A percentile compares a stretch with the other conserved stretches of the same genome.
Evolutionary conservation across 2,113 vertebrate genomes (phyloP).

Genomic region (Accipiter virgatus): DNA sequence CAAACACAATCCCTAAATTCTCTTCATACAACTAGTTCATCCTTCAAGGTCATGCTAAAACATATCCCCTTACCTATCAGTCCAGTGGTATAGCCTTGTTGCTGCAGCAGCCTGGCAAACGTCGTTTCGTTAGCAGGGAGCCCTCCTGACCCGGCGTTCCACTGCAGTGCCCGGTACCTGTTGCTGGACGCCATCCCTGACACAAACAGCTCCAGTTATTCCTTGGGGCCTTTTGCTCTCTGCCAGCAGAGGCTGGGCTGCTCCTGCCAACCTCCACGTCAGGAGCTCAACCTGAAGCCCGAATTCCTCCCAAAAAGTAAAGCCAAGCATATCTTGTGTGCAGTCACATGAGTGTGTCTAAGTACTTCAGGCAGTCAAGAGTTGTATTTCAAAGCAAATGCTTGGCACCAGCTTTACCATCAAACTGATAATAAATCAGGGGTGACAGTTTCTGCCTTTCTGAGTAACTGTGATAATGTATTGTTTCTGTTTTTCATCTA

Average conservation of each 20-base stretch:
- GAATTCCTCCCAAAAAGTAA: not conserved
- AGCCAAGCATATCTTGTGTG: not conserved
- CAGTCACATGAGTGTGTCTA: not conserved
- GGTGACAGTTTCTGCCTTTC: not conserved
- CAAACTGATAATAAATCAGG: not conserved
- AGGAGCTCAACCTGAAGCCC: not conserved
- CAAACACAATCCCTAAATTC: not conserved
- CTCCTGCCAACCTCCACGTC: fast-evolving
- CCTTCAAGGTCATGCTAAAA: not conserved
- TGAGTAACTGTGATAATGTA: not conserved
- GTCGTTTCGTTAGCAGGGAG: conserved; percentile 71
- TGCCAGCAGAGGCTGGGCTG: not conserved
- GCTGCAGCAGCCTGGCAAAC: conserved; percentile 54
- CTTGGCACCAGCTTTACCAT: not conserved
- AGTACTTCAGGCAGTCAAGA: not conserved
- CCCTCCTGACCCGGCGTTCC: conserved; percentile 56
- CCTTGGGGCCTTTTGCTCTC: fast-evolving
- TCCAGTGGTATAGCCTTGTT: conserved; percentile 62
- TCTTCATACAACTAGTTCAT: not conserved
- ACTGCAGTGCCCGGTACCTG: conserved; percentile 5
- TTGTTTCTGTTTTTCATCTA: not conserved
- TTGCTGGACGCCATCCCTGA: conserved; percentile 42
- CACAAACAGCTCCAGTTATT: not conserved
- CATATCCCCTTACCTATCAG: conserved; percentile 47
- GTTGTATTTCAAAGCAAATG: not conserved